Base-by-base conservation (phyloP, 2,797 vertebrate species). In the Threskiornis aethiopicus region DNA sequence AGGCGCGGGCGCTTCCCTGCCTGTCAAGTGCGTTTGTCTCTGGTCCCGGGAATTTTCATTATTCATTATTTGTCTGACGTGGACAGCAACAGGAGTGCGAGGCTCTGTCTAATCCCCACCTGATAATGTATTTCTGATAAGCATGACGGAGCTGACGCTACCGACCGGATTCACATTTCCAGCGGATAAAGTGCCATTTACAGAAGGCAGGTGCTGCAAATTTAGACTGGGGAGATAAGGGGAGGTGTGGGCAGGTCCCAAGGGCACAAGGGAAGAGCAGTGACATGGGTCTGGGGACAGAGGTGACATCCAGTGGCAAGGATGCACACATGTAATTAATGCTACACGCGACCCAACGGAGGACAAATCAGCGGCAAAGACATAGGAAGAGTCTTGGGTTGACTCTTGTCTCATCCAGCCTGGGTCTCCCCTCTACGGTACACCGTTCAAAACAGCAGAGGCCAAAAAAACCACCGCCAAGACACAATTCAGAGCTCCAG, bases 51-150 rank as follows among this genome's bases (percentile, higher is more conserved):
- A 96, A 97, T 97, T 97, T 98, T 97, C 97, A 97, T 98, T 97
- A 98, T 98, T 98, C 97, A 98, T 98, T 96, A 97, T 79, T 96
- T 5, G 4, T 75, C 39, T 2, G 73, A 94, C 78, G 19, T 62
- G 95, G 97, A 95, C 88, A 94, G 95, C 87, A 59, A 87, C 79
- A 65, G 91, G 49, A 91, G 89, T 79, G 21, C 3, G 13, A 85
- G 96, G 69, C 93, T 97, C 95, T 90, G 96, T 97, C 97, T 98
- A 98, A 98, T 98, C 97, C 98, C 89, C 93, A 90, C 97, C 97
- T 78, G 97, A 98, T 98, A 98, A 98, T 97, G 98, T 97, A 96
- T 97, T 98, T 98, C 97, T 97, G 98, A 98, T 98, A 97, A 98
- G 98, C 97, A 52, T 97, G 97, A 98, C 94, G 25, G 97, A 96